Evolutionary conservation across 2,113 vertebrate species (phyloP), one percentile per base, ranked within the genome.

Genomic region (Rallus limicola): DNA sequence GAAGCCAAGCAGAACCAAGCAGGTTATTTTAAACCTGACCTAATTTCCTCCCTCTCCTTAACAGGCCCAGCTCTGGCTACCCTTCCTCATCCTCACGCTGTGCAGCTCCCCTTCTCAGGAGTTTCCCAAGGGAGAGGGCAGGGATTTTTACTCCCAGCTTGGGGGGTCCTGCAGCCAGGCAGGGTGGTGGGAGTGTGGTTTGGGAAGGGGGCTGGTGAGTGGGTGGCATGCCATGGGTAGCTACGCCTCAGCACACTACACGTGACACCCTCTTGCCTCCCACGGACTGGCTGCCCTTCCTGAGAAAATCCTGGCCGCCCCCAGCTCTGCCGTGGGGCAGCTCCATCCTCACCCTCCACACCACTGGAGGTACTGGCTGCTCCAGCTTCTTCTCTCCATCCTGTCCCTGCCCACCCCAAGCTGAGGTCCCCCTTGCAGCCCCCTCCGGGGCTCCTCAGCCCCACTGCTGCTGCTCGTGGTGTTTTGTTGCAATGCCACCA

Each of bases 1-100:
- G 97, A 97, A 97, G 97, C 71, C 96, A 97, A 97, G 97, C 98
- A 98, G 97, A 98, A 97, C 98, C 96, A 19, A 63, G 79, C 24
- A 86, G 86, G 95, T 97, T 98, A 98, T 98, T 98, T 98, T 98
- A 96, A 97, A 98, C 94, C 82, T 90, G 68, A 86, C 96, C 97
- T 96, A 78, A 97, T 97, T 97, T 97, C 84, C 95, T 92, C 82
- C 74, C 68, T 92, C 92, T 76, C 65, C n/a, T 77, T 92, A 58
- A 26, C 15, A 3, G 33, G 48, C 53, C 25, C 13, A 3, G 36
- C 63, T 60, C 40, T 48, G 75, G 46, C 55, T 70, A n/a, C 62
- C 52, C 83, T 94, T 89, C 88, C 82, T n/a, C 76, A 56, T 79
- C 92, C 53, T 52, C 13, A 3, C 46, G 65, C 67, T 85, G 19